Evolutionary conservation across 2,888 invertebrate genomes (phyloP).

Genomic region (Cosmopolites sordidus): DNA sequence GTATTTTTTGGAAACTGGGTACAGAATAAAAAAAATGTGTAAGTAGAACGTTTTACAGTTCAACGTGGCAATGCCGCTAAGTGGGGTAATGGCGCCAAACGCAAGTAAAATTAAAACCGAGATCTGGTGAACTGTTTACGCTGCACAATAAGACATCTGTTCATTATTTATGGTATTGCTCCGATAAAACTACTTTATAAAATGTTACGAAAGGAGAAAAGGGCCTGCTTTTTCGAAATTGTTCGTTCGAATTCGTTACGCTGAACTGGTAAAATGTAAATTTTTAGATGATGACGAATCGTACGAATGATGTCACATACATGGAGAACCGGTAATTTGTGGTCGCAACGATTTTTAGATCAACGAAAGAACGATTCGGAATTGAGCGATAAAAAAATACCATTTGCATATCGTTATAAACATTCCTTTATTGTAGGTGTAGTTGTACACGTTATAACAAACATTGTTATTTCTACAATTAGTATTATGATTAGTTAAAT

Average conservation of each 20-base stretch:
- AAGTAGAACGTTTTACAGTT: too few species aligned
- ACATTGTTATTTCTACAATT: too few species aligned
- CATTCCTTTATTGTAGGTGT: too few species aligned
- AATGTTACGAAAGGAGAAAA: neutral
- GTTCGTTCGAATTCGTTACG: neutral
- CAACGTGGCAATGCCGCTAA: slow-evolving; percentile 7
- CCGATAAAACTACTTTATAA: neutral
- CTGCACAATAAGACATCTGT: slow-evolving; percentile 5
- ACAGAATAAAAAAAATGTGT: too few species aligned
- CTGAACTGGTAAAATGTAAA: neutral
- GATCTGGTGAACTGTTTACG: slow-evolving; percentile 2
- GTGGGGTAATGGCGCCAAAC: slow-evolving; percentile 4
- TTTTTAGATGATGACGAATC: neutral
- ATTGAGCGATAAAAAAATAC: too few species aligned
- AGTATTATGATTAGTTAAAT: too few species aligned
- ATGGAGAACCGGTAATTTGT: neutral
- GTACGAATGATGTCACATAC: neutral
- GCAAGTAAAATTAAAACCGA: slow-evolving; percentile 4
- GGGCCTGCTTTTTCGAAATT: neutral
- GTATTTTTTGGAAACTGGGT: too few species aligned
- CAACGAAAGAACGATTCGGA: too few species aligned
- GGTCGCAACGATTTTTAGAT: neutral
- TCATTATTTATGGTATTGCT: neutral
- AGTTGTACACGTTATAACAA: too few species aligned
- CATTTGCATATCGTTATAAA: too few species aligned